Percentiles rank a stretch among this genome's conserved stretches.
phyloP scores from a whole-genome alignment of 2,888 invertebrate species.

The Yponomeuta cagnagella region DNA sequence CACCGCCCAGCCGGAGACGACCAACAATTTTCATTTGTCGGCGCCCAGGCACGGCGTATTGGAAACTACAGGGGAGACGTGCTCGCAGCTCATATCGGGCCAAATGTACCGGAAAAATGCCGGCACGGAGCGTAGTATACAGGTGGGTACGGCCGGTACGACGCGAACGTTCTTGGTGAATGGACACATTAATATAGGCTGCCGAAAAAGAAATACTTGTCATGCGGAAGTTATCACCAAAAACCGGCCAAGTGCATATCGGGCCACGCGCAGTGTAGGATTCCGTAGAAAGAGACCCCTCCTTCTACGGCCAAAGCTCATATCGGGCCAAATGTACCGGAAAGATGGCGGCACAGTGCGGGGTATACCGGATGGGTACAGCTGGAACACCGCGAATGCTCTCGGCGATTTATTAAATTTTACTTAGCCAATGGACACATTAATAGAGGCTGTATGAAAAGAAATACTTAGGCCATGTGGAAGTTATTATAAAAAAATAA shows the following conservation, averaged over 20 bases:
- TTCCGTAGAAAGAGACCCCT: too few relatives aligned
- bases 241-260: too few relatives aligned
- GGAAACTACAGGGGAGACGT: conserved; percentile 5
- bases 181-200: background rate
- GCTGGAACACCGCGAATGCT: background rate
- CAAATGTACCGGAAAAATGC: conserved; percentile 13
- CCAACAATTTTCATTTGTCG: conserved; percentile 11
- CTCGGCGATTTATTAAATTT: background rate
- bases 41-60: background rate
- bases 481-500: too few relatives aligned
- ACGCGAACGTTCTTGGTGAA: background rate
- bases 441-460: too few relatives aligned
- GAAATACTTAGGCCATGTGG: too few relatives aligned
- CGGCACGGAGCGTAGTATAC: background rate
- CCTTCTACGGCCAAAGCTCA: background rate
- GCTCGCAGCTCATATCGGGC: conserved; percentile 10
- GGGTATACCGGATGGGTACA: background rate
- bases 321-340: conserved; percentile 11
- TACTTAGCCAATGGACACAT: too few relatives aligned
- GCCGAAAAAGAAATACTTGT: too few relatives aligned
- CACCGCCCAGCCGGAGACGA: background rate
- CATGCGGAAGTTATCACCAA: too few relatives aligned
- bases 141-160: background rate
- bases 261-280: too few relatives aligned
- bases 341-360: conserved; percentile 5